Evolutionary conservation across 2,888 invertebrate genomes (phyloP).

Genomic region (Eristalis tenax): DNA sequence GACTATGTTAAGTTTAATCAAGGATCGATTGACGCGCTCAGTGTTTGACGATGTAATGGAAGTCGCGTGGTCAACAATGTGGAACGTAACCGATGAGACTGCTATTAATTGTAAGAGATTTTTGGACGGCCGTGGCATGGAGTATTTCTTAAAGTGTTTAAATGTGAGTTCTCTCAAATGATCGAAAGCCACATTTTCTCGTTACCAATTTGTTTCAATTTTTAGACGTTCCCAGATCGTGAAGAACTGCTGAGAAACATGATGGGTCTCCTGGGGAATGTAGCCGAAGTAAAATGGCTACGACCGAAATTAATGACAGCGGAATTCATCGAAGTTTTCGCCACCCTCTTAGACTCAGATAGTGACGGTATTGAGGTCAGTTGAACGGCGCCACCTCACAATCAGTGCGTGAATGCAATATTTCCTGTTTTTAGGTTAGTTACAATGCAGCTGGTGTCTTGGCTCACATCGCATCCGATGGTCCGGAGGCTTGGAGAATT

Average conservation of each 20-base stretch:
- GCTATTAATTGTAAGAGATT: conserved; percentile 96
- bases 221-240: conserved; percentile 91
- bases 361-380: conserved; percentile 96
- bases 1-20: conserved; percentile 94
- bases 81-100: conserved; percentile 99
- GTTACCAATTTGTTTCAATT: conserved; percentile 33
- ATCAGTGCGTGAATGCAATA: background rate
- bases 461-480: conserved; percentile 97
- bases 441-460: conserved; percentile 98
- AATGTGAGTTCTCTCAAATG: conserved; percentile 83
- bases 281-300: conserved; percentile 94
- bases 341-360: conserved; percentile 90
- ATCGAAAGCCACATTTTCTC: background rate
- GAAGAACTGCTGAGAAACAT: conserved; percentile 96
- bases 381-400: conserved; percentile 40
- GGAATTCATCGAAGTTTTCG: conserved; percentile 92
- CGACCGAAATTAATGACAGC: conserved; percentile 92
- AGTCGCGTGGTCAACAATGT: conserved; percentile 99
- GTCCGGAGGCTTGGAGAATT: conserved; percentile 91
- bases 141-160: conserved; percentile 93
- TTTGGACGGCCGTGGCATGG: conserved; percentile 93
- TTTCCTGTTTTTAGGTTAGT: conserved; percentile 84
- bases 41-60: conserved; percentile 97
- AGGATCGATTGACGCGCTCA: conserved; percentile 88
- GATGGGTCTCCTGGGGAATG: conserved; percentile 98